phyloP scores from a whole-genome alignment of 2,797 vertebrate genomes.

The Aldrovandia affinis region DNA sequence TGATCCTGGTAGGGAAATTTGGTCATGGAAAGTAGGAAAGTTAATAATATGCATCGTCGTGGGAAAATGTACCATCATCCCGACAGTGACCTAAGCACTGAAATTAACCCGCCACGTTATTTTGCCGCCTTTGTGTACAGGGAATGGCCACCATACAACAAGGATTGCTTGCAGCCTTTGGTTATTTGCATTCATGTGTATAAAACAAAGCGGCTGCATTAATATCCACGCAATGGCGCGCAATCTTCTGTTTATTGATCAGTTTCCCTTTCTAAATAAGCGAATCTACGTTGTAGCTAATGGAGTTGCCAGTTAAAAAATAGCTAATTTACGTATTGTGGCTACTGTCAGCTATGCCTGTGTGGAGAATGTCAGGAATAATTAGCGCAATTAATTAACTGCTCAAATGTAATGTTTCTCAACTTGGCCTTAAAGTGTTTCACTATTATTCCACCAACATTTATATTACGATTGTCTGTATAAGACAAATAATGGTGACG shows the following conservation, averaged over 20 bases:
- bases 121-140: neutral
- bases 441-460: neutral
- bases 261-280: constrained; percentile 31
- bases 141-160: constrained; percentile 8
- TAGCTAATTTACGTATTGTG: neutral
- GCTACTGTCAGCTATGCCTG: constrained; percentile 10
- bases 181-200: constrained; percentile 26
- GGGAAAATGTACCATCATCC: neutral
- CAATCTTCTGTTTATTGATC: constrained; percentile 36
- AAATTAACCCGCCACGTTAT: too few relatives aligned
- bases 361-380: neutral
- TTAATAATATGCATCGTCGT: constrained; percentile 6
- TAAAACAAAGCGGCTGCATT: constrained; percentile 29
- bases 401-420: neutral
- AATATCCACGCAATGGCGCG: constrained; percentile 30
- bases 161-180: constrained; percentile 3
- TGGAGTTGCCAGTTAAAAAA: constrained; percentile 20
- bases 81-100: neutral
- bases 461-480: neutral
- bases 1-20: neutral
- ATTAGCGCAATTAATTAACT: neutral
- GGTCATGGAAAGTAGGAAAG: neutral
- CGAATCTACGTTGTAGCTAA: constrained; percentile 18
- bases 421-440: neutral
- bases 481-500: neutral